Conservation (phyloP, 2,797 vertebrate species). For the Poecilia wingei region DNA sequence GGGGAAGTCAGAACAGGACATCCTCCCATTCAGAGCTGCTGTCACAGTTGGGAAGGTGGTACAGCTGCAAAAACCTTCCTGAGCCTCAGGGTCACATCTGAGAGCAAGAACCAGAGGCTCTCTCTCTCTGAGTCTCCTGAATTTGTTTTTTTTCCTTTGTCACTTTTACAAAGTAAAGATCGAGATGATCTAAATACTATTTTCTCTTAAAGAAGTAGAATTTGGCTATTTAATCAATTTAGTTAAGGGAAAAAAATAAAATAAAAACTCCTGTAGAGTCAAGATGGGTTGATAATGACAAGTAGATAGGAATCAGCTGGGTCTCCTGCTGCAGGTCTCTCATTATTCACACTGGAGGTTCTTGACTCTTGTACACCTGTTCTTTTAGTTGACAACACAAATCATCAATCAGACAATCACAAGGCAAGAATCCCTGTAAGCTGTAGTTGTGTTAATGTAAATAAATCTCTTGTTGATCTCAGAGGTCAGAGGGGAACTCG, state of each 20-base stretch:
- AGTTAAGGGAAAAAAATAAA: background rate
- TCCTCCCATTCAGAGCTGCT: conserved; percentile 88
- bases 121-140: conserved; percentile 17
- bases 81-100: conserved; percentile 73
- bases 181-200: background rate
- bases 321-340: no score
- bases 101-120: conserved; percentile 49
- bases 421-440: background rate
- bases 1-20: conserved; percentile 83
- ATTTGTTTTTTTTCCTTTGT: background rate
- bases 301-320: no score
- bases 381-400: background rate
- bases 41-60: conserved; percentile 81
- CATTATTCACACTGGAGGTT: no score
- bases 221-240: background rate
- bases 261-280: background rate
- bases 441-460: background rate
- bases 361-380: background rate
- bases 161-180: background rate
- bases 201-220: background rate
- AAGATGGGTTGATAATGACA: background rate
- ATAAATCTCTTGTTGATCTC: background rate
- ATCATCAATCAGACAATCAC: background rate
- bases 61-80: conserved; percentile 87
- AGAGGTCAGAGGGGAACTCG: background rate